These are phyloP conservation scores for Drosophila takahashii DNA, from an alignment of 1,140 invertebrate genomes.

Conservation along the genomic window DNA sequence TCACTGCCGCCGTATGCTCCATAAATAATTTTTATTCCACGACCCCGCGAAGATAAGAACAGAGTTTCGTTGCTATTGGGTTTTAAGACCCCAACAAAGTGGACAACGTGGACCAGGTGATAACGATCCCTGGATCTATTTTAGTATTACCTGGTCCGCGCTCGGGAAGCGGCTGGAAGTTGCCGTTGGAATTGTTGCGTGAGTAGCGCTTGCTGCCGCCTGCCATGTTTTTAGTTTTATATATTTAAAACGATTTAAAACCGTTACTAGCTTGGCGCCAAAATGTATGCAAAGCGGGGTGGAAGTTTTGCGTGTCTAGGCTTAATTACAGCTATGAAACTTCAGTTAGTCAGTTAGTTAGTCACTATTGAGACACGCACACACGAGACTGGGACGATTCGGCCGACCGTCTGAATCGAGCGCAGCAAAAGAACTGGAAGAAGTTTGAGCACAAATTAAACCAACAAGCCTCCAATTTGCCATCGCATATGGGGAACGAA, in stretches of 20 bases:
- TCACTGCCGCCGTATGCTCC: slow-evolving; percentile 13
- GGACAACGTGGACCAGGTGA: slow-evolving; percentile 48
- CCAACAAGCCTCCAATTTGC: slow-evolving; percentile 64
- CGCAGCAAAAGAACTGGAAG: slow-evolving; percentile 79
- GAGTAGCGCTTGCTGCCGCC: slow-evolving; percentile 80
- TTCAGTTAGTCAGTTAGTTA: slow-evolving; percentile 36
- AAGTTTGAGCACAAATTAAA: slow-evolving; percentile 78
- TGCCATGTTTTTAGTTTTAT: slow-evolving; percentile 59
- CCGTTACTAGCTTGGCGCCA: slow-evolving; percentile 58
- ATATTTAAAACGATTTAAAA: slow-evolving; percentile 34
- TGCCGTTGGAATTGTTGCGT: slow-evolving; percentile 82
- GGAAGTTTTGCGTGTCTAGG: slow-evolving; percentile 59
- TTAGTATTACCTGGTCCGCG: slow-evolving; percentile 83
- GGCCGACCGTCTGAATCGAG: slow-evolving; percentile 72
- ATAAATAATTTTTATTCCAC: slow-evolving; percentile 45
- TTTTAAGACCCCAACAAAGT: slow-evolving; percentile 22
- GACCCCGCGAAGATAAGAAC: slow-evolving; percentile 41
- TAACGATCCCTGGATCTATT: background rate
- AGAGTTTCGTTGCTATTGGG: slow-evolving; percentile 7
- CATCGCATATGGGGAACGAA: slow-evolving; percentile 13
- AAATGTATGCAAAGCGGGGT: slow-evolving; percentile 62
- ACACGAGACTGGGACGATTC: slow-evolving; percentile 50
- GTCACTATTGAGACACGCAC: slow-evolving; percentile 30
- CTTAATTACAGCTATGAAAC: slow-evolving; percentile 60
- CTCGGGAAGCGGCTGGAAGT: slow-evolving; percentile 77